These are phyloP conservation scores for Erannis defoliaria DNA, from an alignment of 2,888 invertebrate species.

Conservation along the genomic window DNA sequence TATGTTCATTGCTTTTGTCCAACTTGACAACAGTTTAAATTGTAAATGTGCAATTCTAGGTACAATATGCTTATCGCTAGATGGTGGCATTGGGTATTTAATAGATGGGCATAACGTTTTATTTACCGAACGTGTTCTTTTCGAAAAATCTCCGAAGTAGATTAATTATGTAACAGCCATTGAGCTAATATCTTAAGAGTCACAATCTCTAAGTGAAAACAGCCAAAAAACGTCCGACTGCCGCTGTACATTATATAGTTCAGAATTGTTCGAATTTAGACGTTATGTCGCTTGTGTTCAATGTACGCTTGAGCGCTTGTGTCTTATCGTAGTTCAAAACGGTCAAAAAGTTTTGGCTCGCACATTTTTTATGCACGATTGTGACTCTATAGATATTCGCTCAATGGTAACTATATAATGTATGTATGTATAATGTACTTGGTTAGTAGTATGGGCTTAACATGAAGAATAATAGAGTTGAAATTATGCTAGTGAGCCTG, in stretches of 20 bases:
- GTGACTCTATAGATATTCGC: no score
- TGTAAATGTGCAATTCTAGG: conserved; percentile 14
- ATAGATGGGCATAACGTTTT: conserved; percentile 16
- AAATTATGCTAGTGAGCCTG: background rate
- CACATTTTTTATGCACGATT: no score
- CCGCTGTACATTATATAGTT: no score
- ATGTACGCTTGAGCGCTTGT: no score
- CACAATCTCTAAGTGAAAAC: no score
- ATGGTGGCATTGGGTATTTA: conserved; percentile 17
- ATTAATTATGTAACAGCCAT: background rate
- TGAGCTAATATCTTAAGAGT: no score
- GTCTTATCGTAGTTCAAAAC: no score
- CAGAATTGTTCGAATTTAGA: no score
- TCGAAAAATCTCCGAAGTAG: background rate
- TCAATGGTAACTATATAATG: background rate
- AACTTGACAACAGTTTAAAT: conserved; percentile 8
- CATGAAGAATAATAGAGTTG: conserved; percentile 2
- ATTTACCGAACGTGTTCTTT: conserved; percentile 7
- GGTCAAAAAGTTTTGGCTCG: no score
- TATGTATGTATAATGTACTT: background rate
- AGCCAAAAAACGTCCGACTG: no score
- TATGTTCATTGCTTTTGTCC: conserved; percentile 18
- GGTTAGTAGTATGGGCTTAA: no score
- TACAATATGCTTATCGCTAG: conserved; percentile 12
- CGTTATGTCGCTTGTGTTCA: no score